Evolutionary conservation across 1,140 invertebrate genomes (phyloP), one percentile per base, ranked within the genome.

Genomic region (Platyura marginata): DNA sequence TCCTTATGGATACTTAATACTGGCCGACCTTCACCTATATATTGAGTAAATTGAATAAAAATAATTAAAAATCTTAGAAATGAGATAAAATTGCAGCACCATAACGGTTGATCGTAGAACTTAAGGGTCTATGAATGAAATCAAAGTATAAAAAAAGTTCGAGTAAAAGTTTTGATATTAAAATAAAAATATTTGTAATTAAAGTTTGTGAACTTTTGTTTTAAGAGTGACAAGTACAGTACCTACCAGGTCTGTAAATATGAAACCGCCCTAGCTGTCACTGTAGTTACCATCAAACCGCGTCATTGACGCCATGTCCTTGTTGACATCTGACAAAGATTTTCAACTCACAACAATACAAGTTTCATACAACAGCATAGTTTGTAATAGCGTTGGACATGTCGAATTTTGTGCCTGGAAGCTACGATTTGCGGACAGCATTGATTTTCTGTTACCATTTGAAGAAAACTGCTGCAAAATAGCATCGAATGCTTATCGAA

Each of bases 391-490:
- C 13, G 25, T 20, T 46, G 3, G 40, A 44, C 11, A 47, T 48
- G 44, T 46, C 41, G 9, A 46, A 19, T 40, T 48, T 43, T 43
- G 21, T 29, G 37, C 40, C 40, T 23, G 44, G 45, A 18, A 44
- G n/a, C 25, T 18, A 45, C 40, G 33, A 51, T 51, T 47, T 48
- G 46, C 44, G 46, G 44, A 42, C 40, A 41, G 46, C 40, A 36
- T 45, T 47, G 40, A 10, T 49, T 43, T 42, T 45, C 23, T 46
- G 41, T 37, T 49, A 45, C 42, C 18, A 46, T 45, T 43, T 41
- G 40, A 47, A 49, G 44, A 49, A 45, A 51, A 40, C 41, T 46
- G 42, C 46, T 22, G 43, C 42, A 39, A 46, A 48, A 42, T 21
- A 29, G 6, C 43, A 49, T 46, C 38, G 44, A 43, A 25, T 46